phyloP scores from a whole-genome alignment of 2,888 invertebrate genomes.

The Leucophenga montana region DNA sequence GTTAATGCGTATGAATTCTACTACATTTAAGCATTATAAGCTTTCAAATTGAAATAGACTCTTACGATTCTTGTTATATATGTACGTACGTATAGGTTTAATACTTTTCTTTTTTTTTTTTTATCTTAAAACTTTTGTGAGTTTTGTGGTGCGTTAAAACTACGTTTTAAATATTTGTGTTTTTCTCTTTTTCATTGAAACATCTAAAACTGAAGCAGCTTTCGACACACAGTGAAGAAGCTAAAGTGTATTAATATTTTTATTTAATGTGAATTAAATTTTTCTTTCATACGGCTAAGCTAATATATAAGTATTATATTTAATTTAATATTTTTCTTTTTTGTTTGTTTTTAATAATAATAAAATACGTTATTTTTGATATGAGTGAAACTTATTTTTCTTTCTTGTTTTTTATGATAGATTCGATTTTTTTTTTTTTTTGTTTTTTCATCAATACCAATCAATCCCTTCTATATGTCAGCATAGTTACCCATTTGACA shows the following conservation, averaged over 20 bases:
- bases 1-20: neutral
- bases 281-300: neutral
- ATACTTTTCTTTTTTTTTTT: neutral
- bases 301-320: neutral
- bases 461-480: too few relatives aligned
- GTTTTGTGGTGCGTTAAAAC: slow-evolving; percentile 2
- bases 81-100: too few relatives aligned
- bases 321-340: neutral
- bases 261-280: neutral
- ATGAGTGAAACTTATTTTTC: too few relatives aligned
- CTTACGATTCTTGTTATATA: neutral
- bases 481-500: too few relatives aligned
- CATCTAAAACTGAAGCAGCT: slow-evolving; percentile 20
- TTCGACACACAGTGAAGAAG: neutral
- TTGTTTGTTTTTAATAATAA: neutral
- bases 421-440: neutral
- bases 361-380: slow-evolving; percentile 10
- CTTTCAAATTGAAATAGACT: neutral
- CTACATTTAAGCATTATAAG: neutral
- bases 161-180: neutral
- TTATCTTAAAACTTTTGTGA: neutral
- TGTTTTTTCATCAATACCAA: neutral
- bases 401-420: neutral
- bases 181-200: neutral
- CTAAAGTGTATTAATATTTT: neutral